Percentiles rank a stretch among this genome's conserved stretches.
Conservation (phyloP, 2,113 vertebrate genomes). For the Alexandromys fortis region DNA sequence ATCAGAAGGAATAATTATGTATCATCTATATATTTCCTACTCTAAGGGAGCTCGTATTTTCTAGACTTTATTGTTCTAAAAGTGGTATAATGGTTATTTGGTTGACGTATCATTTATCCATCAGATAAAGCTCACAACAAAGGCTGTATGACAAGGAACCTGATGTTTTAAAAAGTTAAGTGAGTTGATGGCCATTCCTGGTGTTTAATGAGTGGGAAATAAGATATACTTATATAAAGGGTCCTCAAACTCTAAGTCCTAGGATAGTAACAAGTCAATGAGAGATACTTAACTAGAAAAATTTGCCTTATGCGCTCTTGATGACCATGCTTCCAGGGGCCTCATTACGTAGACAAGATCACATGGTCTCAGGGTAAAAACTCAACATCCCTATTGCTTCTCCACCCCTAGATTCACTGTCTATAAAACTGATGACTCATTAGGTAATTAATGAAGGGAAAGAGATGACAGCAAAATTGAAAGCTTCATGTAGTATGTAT, state of each 20-base stretch:
- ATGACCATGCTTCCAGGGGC: background rate
- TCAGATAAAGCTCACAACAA: background rate
- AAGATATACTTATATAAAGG: background rate
- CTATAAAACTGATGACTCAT: background rate
- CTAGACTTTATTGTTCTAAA: background rate
- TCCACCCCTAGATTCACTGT: background rate
- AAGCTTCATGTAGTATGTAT: background rate
- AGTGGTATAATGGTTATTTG: background rate
- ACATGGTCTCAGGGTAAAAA: background rate
- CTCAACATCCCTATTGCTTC: background rate
- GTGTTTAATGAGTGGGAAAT: background rate
- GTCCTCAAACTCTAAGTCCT: background rate
- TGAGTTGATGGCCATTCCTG: background rate
- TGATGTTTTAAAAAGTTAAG: background rate
- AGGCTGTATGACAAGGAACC: background rate
- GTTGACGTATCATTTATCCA: no score
- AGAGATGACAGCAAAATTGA: background rate
- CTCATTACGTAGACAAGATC: background rate
- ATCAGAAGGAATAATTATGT: background rate
- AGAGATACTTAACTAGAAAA: background rate
- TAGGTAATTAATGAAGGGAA: no score
- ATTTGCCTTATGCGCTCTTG: background rate
- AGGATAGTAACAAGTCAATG: no score
- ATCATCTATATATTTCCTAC: background rate
- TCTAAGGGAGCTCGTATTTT: background rate